These are phyloP conservation scores for Alviniconcha strummeri DNA, from an alignment of 2,888 invertebrate genomes.

Conservation along the genomic window DNA sequence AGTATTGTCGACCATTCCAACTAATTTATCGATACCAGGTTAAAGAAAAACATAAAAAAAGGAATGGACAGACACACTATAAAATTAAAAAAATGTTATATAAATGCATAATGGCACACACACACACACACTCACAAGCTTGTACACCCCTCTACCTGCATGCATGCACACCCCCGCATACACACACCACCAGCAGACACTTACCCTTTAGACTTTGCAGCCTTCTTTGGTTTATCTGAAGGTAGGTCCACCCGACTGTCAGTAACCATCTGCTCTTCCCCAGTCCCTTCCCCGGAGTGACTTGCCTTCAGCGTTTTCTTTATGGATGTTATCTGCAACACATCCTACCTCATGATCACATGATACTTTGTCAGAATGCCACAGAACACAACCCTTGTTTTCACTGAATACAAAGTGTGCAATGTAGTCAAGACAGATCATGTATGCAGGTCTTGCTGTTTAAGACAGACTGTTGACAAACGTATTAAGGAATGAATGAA, in stretches of 20 bases:
- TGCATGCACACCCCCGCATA: not conserved
- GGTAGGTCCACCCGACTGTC: constrained; percentile 80
- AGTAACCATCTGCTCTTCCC: constrained; percentile 87
- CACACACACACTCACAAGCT: not conserved
- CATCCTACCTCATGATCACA: not conserved
- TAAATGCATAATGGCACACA: not conserved
- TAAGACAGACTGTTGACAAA: no score
- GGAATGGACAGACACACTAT: no score
- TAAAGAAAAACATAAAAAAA: no score
- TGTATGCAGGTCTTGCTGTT: no score
- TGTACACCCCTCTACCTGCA: no score
- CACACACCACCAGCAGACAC: constrained; percentile 5
- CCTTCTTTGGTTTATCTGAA: constrained; percentile 78
- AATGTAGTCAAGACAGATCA: no score
- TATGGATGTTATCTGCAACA: constrained; percentile 85
- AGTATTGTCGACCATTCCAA: no score
- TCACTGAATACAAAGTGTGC: not conserved
- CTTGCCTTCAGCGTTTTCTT: constrained; percentile 89
- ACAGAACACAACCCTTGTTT: not conserved
- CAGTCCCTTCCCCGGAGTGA: constrained; percentile 80
- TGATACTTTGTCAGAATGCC: not conserved
- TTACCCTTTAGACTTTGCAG: constrained; percentile 81
- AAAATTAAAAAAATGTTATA: no score
- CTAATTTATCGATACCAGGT: no score
- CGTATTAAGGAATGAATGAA: no score